These are phyloP conservation scores for Trachymyrmex cornetzi DNA, from an alignment of 1,140 invertebrate species.

Conservation along the genomic window DNA sequence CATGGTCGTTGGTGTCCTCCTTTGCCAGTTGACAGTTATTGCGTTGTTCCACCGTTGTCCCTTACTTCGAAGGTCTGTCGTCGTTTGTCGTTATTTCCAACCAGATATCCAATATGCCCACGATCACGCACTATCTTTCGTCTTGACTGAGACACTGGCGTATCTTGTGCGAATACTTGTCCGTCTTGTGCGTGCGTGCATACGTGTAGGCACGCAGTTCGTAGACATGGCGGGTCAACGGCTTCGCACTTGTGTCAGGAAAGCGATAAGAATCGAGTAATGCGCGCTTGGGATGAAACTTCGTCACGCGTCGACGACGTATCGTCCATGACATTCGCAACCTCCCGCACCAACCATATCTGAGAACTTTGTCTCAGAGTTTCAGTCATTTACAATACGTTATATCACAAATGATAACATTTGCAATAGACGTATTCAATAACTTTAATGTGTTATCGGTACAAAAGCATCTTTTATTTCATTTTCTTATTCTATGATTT, in stretches of 20 bases:
- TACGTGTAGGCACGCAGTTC: slow-evolving; percentile 3
- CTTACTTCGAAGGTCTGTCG: background rate
- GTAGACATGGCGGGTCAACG: slow-evolving; percentile 65
- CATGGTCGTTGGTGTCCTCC: slow-evolving; percentile 22
- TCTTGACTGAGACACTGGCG: slow-evolving; percentile 24
- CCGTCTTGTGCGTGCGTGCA: background rate
- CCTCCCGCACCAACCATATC: background rate
- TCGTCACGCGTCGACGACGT: slow-evolving; percentile 36
- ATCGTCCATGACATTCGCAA: slow-evolving; percentile 59
- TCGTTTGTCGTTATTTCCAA: background rate
- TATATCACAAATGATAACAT: background rate
- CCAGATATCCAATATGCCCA: slow-evolving; percentile 51
- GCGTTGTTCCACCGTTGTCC: slow-evolving; percentile 28
- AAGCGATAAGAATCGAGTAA: slow-evolving; percentile 70
- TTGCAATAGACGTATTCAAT: background rate
- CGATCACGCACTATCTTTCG: slow-evolving; percentile 32
- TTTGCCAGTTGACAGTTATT: slow-evolving; percentile 59
- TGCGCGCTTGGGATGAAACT: slow-evolving; percentile 57
- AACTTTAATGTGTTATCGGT: background rate
- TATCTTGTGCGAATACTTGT: slow-evolving; percentile 1
- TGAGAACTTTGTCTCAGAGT: slow-evolving; percentile 5
- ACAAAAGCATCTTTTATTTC: background rate
- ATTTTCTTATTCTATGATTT: background rate
- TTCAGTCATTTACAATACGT: background rate
- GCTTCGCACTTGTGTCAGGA: slow-evolving; percentile 13